Percentiles rank a stretch among this genome's conserved stretches.
phyloP scores from a whole-genome alignment of 2,113 vertebrate genomes.

The Tretioscincus oriximinensis region DNA sequence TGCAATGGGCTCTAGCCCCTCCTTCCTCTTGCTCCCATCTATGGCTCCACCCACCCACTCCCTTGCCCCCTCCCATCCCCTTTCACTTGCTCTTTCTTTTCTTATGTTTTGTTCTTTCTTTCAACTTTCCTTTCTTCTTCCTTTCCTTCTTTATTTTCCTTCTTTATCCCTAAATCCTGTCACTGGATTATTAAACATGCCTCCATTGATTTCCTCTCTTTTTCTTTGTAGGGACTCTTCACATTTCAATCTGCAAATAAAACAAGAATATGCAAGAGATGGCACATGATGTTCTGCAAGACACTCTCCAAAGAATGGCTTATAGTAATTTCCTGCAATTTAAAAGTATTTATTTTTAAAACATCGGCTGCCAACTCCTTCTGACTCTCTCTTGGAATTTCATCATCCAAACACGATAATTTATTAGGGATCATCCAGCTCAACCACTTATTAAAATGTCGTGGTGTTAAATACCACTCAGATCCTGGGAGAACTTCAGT shows the following conservation, averaged over 20 bases:
- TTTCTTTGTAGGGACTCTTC: constrained; percentile 14
- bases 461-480: constrained; percentile 58
- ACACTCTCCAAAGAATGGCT: constrained; percentile 44
- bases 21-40: no score
- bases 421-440: constrained; percentile 66
- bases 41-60: no score
- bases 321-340: constrained; percentile 62
- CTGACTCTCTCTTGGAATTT: constrained; percentile 56
- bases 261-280: constrained; percentile 25
- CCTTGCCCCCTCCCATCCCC: no score
- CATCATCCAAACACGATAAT: constrained; percentile 54
- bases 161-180: no score
- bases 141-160: no score
- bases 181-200: background rate
- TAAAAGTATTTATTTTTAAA: constrained; percentile 66
- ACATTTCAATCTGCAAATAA: constrained; percentile 34
- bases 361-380: constrained; percentile 55
- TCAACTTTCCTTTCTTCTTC: no score
- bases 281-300: background rate
- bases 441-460: constrained; percentile 66
- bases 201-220: background rate
- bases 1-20: no score
- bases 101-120: no score
- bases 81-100: no score
- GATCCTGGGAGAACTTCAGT: constrained; percentile 43